phyloP scores from a whole-genome alignment of 2,888 invertebrate genomes.

The Druceiella hillmani region DNA sequence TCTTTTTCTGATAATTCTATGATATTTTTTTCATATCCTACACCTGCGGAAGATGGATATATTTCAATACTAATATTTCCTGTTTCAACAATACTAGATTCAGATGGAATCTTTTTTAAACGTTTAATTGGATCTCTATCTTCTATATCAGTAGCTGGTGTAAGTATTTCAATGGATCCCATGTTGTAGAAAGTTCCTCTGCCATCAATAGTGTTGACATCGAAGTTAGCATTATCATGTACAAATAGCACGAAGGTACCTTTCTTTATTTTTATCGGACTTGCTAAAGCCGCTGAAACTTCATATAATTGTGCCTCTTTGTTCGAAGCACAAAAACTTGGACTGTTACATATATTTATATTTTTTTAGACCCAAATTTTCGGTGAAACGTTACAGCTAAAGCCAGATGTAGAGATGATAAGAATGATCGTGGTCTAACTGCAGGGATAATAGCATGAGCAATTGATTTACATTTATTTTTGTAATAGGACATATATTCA shows the following conservation, averaged over 20 bases:
- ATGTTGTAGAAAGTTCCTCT: no score
- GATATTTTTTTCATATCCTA: no score
- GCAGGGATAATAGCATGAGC: conserved; percentile 11
- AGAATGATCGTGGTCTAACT: conserved; percentile 11
- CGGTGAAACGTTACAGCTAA: conserved; percentile 7
- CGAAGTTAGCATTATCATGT: no score
- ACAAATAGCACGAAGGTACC: no score
- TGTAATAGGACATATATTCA: not conserved
- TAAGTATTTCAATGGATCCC: no score
- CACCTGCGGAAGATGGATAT: no score
- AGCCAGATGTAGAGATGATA: conserved; percentile 9
- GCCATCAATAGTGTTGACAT: no score
- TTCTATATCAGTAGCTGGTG: no score
- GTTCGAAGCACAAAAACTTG: conserved; percentile 3
- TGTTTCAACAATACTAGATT: no score
- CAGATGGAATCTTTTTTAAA: conserved; percentile 11
- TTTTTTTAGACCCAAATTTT: conserved; percentile 2
- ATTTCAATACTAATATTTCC: no score
- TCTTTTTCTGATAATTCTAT: no score
- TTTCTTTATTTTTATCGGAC: conserved; percentile 4
- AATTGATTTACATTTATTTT: conserved; percentile 11
- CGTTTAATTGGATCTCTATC: conserved; percentile 13
- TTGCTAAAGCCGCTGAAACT: conserved; percentile 5
- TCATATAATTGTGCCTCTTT: conserved; percentile 7
- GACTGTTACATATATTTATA: not conserved